Evolutionary conservation across 2,113 vertebrate species (phyloP), one percentile per base, ranked within the genome.

Genomic region (Paraplagusia blochii): DNA sequence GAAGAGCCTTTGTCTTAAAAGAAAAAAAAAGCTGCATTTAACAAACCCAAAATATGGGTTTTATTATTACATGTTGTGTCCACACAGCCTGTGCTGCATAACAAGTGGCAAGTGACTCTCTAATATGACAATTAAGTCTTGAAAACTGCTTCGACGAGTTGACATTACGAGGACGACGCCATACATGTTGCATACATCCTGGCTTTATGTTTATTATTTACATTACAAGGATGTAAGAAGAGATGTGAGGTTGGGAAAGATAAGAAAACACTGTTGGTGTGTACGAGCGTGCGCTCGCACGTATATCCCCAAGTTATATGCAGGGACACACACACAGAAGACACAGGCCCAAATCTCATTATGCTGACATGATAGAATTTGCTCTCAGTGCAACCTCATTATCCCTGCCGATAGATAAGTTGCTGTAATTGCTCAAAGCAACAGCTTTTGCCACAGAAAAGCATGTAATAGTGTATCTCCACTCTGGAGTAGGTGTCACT

Each of bases 351-450:
- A 86, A 87, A 89, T 88, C 87, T 88, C 87, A 88, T 89, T 88
- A 89, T 79, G 67, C 77, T 50, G 73, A 90, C 89, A 88, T 86
- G 86, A 88, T 85, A 88, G 82, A 82, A 90, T 89, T 87, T 87
- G 87, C 82, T 89, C 85, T 79, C 80, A 82, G 81, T 85, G 87
- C 90, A 89, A 90, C 88, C 88, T 90, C 85, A 90, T 91, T 91
- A 90, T 87, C 87, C 74, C 81, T 77, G 77, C 79, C 69, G 80
- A 83, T 76, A 84, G 89, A 90, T 91, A 89, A 90, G 86, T 70
- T 46, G 63, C 60, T 86, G 84, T 88, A 90, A 91, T 88, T 90
- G 88, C 75, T 87, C 81, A 78, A 74, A 65, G 77, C 79, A 82
- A 80, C 83, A 83, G 79, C 67, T 66, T 65, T 62, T 61, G 34